Base-by-base conservation (phyloP, 92 coral and sea anemone species). In the Palythoa heliodiscus region DNA sequence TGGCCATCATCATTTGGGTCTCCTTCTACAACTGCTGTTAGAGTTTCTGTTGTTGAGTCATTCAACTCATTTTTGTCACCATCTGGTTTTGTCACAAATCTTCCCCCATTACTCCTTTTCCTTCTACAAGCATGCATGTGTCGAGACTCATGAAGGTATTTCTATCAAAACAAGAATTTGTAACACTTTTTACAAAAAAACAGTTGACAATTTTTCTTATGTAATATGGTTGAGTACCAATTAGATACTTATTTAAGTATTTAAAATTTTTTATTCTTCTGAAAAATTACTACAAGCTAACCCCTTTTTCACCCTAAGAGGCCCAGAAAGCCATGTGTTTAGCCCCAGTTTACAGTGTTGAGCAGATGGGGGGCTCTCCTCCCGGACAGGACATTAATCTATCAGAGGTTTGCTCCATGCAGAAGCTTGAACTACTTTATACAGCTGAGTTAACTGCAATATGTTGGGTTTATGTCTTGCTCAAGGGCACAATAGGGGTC, bases 121-220 rank as follows among this genome's bases (percentile, higher is more conserved):
- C 99, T 87, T 75, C 99, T 90, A 75, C 99, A 97, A 55, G 99
- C 99, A 86, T 97, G 99, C 88, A 92, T 97, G 86, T 97, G 99
- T 24, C 99, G 91, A 20, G 99, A 97, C 89, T 97, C 99, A 16
- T 97, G 99, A n/a, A 97, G 97, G 66, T 97, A 97, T 93, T 97
- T 97, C 99, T 97, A 82, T 22, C 38, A 39, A 58, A 81, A 7
- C 4, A 12, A 73, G 25, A 50, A 22, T 20, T 23, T 0, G 10
- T 15, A 11, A 20, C 13, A 11, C 1, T 19, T 4, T 38, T 14
- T 54, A 11, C 22, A 19, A 10, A 19, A 23, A 19, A 19, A 5
- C 22, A 19, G 69, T 10, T 19, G 35, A 29, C 35, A 17, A 63
- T 8, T 23, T 12, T 13, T 2, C 64, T 15, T 58, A 58, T 58